Base-by-base conservation (phyloP, 2,797 vertebrate species). In the Fistularia commersonii region DNA sequence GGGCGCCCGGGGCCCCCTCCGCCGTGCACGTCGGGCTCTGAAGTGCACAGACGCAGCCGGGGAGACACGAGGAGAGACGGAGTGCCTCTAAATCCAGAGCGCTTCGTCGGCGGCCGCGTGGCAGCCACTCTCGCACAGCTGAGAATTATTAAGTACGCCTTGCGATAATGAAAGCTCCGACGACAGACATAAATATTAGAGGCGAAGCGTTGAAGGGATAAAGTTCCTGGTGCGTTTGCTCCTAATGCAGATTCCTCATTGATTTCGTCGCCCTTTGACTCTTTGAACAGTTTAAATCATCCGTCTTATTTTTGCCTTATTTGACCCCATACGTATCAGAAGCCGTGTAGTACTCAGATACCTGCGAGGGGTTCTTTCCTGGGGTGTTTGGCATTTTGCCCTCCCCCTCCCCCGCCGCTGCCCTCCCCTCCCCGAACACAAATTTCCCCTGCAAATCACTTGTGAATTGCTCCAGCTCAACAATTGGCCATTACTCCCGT, bases 81-180 rank as follows among this genome's bases (percentile, higher is more conserved):
- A 68, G 74, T 63, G 64, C 72, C 82, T 64, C 74, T 82, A 87
- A 82, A 87, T 84, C 81, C 63, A 63, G 72, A 45, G 72, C 76
- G 59, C 81, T 89, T 83, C 72, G 83, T 88, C 86, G 80, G 81
- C 55, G 80, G 77, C 72, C 80, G 81, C 76, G 77, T 72, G 70
- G 68, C 66, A 50, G 67, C 61, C 66, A n/a, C 76, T 77, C 81
- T 83, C 72, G 48, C 77, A 61, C 81, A 80, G 77, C 83, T 82
- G 80, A 83, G 72, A 82, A 77, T 82, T 83, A 87, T 88, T 85
- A 85, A 88, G 80, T 73, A 76, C 65, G 61, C 83, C 83, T 84
- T 77, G 81, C 88, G 86, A 84, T 85, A 85, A 87, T 86, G 84
- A 85, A 85, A 80, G 77, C 42, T 37, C 72, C 2, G 13, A 66